Conservation (phyloP, 2,797 vertebrate species). For the Chaetophractus vellerosus region DNA sequence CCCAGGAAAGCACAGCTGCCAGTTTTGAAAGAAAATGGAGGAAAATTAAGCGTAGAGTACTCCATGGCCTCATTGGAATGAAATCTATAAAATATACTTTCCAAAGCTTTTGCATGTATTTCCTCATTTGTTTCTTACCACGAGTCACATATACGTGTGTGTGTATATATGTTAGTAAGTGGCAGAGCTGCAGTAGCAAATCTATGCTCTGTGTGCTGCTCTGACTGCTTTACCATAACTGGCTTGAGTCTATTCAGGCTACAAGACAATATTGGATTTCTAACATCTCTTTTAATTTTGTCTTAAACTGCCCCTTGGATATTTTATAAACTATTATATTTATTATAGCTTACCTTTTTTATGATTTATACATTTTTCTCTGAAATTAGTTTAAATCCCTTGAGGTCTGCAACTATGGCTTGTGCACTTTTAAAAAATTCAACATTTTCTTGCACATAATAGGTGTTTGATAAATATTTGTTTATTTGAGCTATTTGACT, state of each 20-base stretch:
- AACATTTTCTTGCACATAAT: not conserved
- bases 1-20: too few relatives aligned
- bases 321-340: slow-evolving; percentile 33
- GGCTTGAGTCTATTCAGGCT: not conserved
- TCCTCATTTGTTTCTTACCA: not conserved
- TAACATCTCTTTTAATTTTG: slow-evolving; percentile 34
- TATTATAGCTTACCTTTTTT: slow-evolving; percentile 44
- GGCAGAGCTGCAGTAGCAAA: not conserved
- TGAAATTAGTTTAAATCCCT: not conserved
- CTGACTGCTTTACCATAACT: not conserved
- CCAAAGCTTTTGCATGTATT: too few relatives aligned
- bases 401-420: not conserved
- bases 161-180: not conserved
- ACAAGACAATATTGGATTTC: not conserved
- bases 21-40: too few relatives aligned
- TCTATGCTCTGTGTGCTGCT: not conserved
- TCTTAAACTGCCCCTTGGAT: slow-evolving; percentile 34
- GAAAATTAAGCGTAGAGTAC: too few relatives aligned
- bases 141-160: not conserved
- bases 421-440: not conserved
- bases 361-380: not conserved
- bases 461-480: slow-evolving; percentile 50
- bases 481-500: slow-evolving; percentile 31
- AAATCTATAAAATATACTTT: too few relatives aligned
- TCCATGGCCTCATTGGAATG: too few relatives aligned